Conservation (phyloP, 2,113 vertebrate genomes). For the Austrofundulus limnaeus region DNA sequence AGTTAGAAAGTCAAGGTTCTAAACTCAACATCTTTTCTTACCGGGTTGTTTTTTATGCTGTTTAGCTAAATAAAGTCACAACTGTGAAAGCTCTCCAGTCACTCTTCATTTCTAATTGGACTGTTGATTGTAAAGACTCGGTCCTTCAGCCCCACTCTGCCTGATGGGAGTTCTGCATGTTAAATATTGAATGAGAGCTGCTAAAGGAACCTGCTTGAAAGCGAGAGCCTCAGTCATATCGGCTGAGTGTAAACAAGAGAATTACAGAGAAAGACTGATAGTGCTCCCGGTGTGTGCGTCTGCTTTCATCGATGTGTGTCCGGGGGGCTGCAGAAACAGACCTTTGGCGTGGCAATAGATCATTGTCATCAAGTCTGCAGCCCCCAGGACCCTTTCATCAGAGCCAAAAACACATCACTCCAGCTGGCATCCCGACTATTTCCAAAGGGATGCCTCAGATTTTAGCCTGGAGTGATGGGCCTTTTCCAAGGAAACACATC, state of each 20-base stretch:
- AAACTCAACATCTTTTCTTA: too few relatives aligned
- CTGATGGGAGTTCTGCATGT: conserved; percentile 26
- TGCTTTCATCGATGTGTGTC: conserved; percentile 2
- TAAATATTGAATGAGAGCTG: conserved; percentile 49
- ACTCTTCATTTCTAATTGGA: conserved; percentile 35
- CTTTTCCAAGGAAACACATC: conserved; percentile 9
- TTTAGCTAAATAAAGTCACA: conserved; percentile 3
- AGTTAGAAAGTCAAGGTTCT: too few relatives aligned
- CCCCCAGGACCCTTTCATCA: conserved; percentile 42
- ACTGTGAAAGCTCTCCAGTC: background rate
- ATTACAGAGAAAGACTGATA: background rate
- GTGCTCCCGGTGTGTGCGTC: background rate
- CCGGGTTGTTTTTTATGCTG: too few relatives aligned
- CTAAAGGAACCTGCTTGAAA: background rate
- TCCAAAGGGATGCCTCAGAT: conserved; percentile 32
- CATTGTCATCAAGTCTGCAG: conserved; percentile 30
- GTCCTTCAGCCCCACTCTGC: conserved; percentile 3
- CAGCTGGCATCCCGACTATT: conserved; percentile 26
- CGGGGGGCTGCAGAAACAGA: background rate
- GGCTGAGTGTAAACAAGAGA: conserved; percentile 13
- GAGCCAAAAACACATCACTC: conserved; percentile 38
- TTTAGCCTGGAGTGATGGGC: conserved; percentile 47
- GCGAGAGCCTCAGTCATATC: background rate
- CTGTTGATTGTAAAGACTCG: conserved; percentile 25
- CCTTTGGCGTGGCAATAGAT: conserved; percentile 36